A percentile compares a stretch with the other conserved stretches of the same genome.
phyloP scores from a whole-genome alignment of 2,797 vertebrate genomes.

The Hippocampus kuda region DNA sequence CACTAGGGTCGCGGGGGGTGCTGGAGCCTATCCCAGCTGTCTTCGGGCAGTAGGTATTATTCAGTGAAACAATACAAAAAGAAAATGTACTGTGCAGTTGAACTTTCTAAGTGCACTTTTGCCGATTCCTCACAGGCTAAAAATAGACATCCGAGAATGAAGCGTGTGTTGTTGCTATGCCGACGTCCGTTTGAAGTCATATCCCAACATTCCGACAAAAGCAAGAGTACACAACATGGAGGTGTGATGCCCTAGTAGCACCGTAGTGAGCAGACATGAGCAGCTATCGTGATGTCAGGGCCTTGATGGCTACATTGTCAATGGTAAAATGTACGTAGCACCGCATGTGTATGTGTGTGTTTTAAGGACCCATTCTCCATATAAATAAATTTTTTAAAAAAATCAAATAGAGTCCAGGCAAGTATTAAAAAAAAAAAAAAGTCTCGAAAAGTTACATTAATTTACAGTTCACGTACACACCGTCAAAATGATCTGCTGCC shows the following conservation, averaged over 20 bases:
- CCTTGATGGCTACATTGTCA: slow-evolving; percentile 40
- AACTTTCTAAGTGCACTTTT: slow-evolving; percentile 35
- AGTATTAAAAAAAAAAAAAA: slow-evolving; percentile 25
- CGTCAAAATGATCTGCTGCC: slow-evolving; percentile 53
- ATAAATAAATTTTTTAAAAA: slow-evolving; percentile 52
- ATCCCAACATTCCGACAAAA: slow-evolving; percentile 47
- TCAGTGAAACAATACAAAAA: slow-evolving; percentile 1
- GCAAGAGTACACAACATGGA: slow-evolving; percentile 53
- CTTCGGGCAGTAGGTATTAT: too few relatives aligned
- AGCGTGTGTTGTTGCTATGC: background rate
- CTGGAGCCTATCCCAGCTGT: too few relatives aligned
- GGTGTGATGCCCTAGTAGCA: slow-evolving; percentile 57
- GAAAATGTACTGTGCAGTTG: slow-evolving; percentile 4
- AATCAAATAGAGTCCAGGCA: slow-evolving; percentile 37
- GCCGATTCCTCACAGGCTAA: background rate
- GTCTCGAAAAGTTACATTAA: slow-evolving; percentile 28
- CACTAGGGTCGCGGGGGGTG: too few relatives aligned
- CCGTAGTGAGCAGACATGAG: slow-evolving; percentile 51
- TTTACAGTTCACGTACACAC: slow-evolving; percentile 69
- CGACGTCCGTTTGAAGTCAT: slow-evolving; percentile 38
- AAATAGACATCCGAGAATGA: background rate
- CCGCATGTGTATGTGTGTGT: slow-evolving; percentile 34
- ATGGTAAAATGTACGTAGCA: slow-evolving; percentile 43
- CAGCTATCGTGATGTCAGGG: slow-evolving; percentile 42
- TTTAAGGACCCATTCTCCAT: slow-evolving; percentile 42